These are phyloP conservation scores for Chelon auratus DNA, from an alignment of 2,797 vertebrate species.

Conservation along the genomic window DNA sequence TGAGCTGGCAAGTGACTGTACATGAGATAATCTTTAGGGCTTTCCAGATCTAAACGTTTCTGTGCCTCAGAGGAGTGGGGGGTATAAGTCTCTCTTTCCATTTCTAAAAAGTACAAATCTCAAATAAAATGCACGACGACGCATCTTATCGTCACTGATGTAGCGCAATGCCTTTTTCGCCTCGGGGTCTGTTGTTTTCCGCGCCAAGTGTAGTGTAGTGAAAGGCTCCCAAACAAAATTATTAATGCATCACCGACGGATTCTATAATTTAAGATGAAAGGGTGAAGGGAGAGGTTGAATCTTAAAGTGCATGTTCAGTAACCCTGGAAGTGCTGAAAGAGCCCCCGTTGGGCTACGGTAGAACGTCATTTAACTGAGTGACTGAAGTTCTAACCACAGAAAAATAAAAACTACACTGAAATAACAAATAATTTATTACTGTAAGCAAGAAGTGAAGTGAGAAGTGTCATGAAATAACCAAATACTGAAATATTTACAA, in stretches of 20 bases:
- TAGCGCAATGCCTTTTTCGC: slow-evolving; percentile 37
- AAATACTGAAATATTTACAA: neutral
- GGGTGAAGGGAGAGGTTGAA: slow-evolving; percentile 13
- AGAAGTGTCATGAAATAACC: neutral
- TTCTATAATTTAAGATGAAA: slow-evolving; percentile 37
- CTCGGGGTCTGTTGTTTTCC: slow-evolving; percentile 7
- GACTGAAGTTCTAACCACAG: slow-evolving; percentile 2
- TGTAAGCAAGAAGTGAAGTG: neutral
- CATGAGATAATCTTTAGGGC: slow-evolving; percentile 1
- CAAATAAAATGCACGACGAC: neutral
- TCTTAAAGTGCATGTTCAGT: slow-evolving; percentile 22
- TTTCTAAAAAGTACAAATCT: neutral
- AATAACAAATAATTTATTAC: neutral
- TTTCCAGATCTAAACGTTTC: neutral
- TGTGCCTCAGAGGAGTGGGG: neutral
- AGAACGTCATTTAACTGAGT: slow-evolving; percentile 6
- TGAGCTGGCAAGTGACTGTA: neutral
- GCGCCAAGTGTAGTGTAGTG: neutral
- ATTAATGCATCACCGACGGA: slow-evolving; percentile 54
- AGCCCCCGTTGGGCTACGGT: slow-evolving; percentile 5
- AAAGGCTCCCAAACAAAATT: slow-evolving; percentile 32
- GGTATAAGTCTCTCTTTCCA: neutral
- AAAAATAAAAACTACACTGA: neutral
- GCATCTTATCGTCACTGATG: slow-evolving; percentile 18
- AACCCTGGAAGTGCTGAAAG: slow-evolving; percentile 10